Conservation (phyloP, 2,888 invertebrate genomes). For the Agonopterix alstromeriana region DNA sequence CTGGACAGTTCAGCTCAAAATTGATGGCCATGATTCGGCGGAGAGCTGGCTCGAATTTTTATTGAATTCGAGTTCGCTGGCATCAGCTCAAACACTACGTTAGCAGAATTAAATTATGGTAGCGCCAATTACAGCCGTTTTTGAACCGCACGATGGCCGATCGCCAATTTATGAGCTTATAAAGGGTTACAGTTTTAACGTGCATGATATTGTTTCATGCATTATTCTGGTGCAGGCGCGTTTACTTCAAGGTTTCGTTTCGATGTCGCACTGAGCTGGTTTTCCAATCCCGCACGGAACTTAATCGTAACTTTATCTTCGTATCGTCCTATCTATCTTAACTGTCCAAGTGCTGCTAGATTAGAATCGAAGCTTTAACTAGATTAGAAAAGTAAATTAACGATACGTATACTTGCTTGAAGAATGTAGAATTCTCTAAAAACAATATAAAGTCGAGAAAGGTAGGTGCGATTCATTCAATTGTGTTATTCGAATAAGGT, state of each 20-base stretch:
- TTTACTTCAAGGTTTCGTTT: too few species aligned
- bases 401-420: too few species aligned
- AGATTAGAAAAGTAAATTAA: too few species aligned
- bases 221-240: not conserved
- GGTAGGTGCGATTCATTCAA: not conserved
- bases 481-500: conserved; percentile 2
- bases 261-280: too few species aligned
- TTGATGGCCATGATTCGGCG: conserved; percentile 8
- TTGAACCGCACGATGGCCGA: conserved; percentile 62
- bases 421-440: too few species aligned
- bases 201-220: not conserved
- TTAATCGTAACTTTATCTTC: too few species aligned
- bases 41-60: conserved; percentile 44
- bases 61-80: conserved; percentile 59
- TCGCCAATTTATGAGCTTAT: conserved; percentile 59
- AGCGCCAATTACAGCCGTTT: conserved; percentile 67
- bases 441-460: too few species aligned
- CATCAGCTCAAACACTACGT: conserved; percentile 69
- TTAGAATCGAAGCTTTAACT: too few species aligned
- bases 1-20: conserved; percentile 3
- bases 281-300: too few species aligned
- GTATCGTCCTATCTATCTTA: too few species aligned
- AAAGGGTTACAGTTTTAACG: conserved; percentile 25
- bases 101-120: conserved; percentile 68
- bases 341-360: too few species aligned